Conservation (phyloP, 2,888 invertebrate genomes). For the Leucoma salicis region DNA sequence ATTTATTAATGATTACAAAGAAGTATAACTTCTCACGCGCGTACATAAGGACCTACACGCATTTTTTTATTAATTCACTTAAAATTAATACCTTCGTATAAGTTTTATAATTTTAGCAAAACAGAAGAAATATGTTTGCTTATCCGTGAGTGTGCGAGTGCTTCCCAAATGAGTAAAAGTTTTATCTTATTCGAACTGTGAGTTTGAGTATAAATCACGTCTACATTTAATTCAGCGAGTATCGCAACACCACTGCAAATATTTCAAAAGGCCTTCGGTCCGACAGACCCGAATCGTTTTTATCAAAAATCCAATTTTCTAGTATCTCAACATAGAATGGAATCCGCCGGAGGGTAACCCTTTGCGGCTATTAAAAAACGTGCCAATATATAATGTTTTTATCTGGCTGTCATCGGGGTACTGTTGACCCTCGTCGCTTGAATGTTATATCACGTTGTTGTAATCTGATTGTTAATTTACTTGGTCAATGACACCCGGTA, state of each 20-base stretch:
- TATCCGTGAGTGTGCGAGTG: neutral
- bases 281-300: constrained; percentile 44
- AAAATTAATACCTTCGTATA: too few species aligned
- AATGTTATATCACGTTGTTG: constrained; percentile 37
- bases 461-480: constrained; percentile 34
- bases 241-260: constrained; percentile 26
- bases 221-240: constrained; percentile 33
- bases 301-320: constrained; percentile 58
- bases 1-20: too few species aligned
- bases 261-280: constrained; percentile 18
- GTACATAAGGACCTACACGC: too few species aligned
- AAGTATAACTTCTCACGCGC: too few species aligned
- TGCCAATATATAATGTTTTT: constrained; percentile 48
- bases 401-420: constrained; percentile 47
- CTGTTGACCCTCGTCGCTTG: constrained; percentile 35
- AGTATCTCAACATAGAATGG: constrained; percentile 34
- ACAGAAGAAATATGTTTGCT: too few species aligned
- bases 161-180: neutral
- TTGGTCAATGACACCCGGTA: constrained; percentile 20
- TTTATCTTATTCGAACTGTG: neutral
- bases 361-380: constrained; percentile 38
- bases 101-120: too few species aligned
- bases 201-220: constrained; percentile 24
- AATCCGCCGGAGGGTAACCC: constrained; percentile 27
- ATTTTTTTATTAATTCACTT: too few species aligned